Evolutionary conservation across 2,113 vertebrate genomes (phyloP).

Genomic region (Nyctereutes procyonoides): DNA sequence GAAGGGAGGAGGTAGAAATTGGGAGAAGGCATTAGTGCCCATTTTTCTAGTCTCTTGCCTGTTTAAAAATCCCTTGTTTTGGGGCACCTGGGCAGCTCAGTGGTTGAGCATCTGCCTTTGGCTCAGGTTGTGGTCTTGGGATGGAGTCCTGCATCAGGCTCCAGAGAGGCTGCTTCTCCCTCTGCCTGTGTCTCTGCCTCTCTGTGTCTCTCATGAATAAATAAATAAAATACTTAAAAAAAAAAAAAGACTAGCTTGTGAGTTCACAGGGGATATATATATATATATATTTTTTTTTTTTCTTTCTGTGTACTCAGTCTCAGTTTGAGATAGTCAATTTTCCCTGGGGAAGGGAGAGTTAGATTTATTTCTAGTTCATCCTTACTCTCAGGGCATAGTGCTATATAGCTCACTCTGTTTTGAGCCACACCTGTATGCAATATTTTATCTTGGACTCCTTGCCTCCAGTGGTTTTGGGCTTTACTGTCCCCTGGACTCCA

Average conservation of each 20-base stretch:
- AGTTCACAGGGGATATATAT: neutral
- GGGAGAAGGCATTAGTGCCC: neutral
- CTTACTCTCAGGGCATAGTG: neutral
- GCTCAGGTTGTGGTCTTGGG: no score
- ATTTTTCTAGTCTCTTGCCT: neutral
- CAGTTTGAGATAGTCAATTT: neutral
- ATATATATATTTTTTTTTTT: neutral
- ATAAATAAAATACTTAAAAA: no score
- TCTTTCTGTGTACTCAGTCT: neutral
- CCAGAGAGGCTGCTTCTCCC: no score
- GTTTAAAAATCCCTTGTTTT: neutral
- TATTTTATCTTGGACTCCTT: neutral
- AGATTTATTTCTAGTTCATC: neutral
- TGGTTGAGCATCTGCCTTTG: no score
- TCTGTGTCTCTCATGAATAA: no score
- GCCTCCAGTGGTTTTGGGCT: neutral
- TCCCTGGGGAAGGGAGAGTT: neutral
- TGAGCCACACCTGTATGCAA: neutral
- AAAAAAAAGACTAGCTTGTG: neutral
- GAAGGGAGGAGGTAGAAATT: neutral
- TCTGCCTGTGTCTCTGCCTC: no score
- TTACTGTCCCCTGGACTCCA: neutral
- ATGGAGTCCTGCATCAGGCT: no score
- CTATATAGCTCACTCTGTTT: neutral
- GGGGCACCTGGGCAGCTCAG: no score